phyloP scores from a whole-genome alignment of 2,113 vertebrate species.

The Barbus barbus region DNA sequence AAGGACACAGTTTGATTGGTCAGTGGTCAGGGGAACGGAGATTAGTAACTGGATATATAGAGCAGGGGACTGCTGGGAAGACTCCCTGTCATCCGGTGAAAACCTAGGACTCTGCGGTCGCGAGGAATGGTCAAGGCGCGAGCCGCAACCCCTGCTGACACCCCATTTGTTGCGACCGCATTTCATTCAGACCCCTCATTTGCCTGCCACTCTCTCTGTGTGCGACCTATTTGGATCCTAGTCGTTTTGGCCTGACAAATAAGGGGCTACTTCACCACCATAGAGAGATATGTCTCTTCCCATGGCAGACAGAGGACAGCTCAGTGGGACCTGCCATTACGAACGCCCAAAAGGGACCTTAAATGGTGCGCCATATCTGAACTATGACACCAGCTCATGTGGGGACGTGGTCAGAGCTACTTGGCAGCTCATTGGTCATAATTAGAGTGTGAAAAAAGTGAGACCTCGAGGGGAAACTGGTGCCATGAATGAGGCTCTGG shows the following conservation, averaged over 20 bases:
- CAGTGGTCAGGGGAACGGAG: constrained; percentile 67
- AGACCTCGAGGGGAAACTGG: constrained; percentile 54
- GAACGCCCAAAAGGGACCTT: constrained; percentile 54
- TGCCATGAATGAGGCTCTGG: constrained; percentile 63
- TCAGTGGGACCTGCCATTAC: constrained; percentile 53
- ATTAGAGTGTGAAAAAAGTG: constrained; percentile 63
- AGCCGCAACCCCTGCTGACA: constrained; percentile 73
- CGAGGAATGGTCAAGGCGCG: constrained; percentile 57
- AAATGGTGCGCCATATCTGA: constrained; percentile 63
- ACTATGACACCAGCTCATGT: constrained; percentile 52
- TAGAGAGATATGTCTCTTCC: constrained; percentile 62
- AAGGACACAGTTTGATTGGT: constrained; percentile 60
- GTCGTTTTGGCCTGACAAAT: constrained; percentile 64
- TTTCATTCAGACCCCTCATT: constrained; percentile 74
- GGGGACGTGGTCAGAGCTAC: constrained; percentile 59
- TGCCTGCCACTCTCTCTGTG: constrained; percentile 63
- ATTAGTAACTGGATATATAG: constrained; percentile 73
- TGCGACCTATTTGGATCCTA: constrained; percentile 61
- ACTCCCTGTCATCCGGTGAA: constrained; percentile 47
- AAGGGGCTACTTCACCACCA: constrained; percentile 59
- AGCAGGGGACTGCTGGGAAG: constrained; percentile 62
- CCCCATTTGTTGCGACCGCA: constrained; percentile 70
- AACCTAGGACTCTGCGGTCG: constrained; percentile 68
- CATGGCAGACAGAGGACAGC: constrained; percentile 55
- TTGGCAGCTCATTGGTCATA: constrained; percentile 61